Conservation (phyloP, 2,888 invertebrate species). For the Lasiommata megera region DNA sequence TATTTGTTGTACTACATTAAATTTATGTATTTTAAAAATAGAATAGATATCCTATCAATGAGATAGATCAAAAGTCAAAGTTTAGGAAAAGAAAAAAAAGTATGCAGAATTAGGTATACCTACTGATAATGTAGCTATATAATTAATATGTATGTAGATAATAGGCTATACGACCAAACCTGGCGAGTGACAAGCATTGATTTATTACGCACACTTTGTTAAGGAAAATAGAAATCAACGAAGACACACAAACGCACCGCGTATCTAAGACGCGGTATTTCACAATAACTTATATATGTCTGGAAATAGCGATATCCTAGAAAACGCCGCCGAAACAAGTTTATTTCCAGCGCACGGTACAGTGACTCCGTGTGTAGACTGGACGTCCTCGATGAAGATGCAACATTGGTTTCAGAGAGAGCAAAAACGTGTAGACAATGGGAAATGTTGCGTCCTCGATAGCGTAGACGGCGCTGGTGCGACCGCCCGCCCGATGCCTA, state of each 20-base stretch:
- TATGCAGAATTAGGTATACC: too few relatives aligned
- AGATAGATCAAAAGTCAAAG: too few relatives aligned
- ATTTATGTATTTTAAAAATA: too few relatives aligned
- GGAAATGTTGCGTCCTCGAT: conserved; percentile 69
- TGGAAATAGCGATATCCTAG: conserved; percentile 33
- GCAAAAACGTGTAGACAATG: conserved; percentile 70
- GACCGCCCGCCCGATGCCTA: conserved; percentile 61
- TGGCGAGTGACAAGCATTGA: neutral
- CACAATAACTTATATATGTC: conserved; percentile 19
- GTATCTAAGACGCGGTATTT: conserved; percentile 10
- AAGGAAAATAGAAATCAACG: neutral
- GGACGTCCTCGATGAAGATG: conserved; percentile 50
- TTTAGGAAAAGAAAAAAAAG: too few relatives aligned
- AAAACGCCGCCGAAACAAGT: conserved; percentile 35
- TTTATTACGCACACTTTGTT: neutral
- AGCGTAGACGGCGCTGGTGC: conserved; percentile 43
- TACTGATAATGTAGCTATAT: too few relatives aligned
- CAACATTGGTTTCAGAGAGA: conserved; percentile 49
- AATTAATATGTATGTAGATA: too few relatives aligned
- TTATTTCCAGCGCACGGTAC: conserved; percentile 36
- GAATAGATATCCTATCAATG: too few relatives aligned
- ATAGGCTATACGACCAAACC: too few relatives aligned
- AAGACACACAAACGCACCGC: neutral
- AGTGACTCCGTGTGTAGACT: conserved; percentile 40
- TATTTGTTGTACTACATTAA: too few relatives aligned